A percentile compares a stretch with the other conserved stretches of the same genome.
phyloP scores from a whole-genome alignment of 2,113 vertebrate species.

The Naja naja region DNA sequence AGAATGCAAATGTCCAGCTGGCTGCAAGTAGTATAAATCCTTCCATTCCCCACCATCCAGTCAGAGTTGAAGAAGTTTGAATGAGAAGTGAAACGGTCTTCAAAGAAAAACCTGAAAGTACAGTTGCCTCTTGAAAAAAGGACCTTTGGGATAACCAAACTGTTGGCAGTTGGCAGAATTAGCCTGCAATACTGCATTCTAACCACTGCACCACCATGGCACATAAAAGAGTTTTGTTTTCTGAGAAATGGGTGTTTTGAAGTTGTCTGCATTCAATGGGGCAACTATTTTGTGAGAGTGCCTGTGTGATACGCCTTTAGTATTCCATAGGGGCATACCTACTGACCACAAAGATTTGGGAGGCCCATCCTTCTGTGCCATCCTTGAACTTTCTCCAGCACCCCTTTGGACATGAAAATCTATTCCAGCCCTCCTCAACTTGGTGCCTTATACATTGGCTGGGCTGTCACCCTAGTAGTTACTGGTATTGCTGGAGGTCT shows the following conservation, averaged over 20 bases:
- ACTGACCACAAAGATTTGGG: not conserved
- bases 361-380: not conserved
- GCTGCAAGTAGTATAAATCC: too few species aligned
- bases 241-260: not conserved
- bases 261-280: not conserved
- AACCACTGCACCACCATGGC: too few species aligned
- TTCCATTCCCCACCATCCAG: too few species aligned
- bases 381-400: not conserved
- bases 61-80: too few species aligned
- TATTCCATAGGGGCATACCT: not conserved
- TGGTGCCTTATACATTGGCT: not conserved
- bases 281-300: not conserved
- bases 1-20: too few species aligned
- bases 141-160: too few species aligned
- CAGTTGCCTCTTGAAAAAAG: too few species aligned
- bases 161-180: not conserved
- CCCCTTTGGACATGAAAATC: not conserved
- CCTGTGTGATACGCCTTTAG: not conserved
- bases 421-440: not conserved
- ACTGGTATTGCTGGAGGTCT: not conserved
- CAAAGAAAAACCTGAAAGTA: too few species aligned
- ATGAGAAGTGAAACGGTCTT: too few species aligned
- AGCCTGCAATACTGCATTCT: not conserved
- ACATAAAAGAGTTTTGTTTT: not conserved
- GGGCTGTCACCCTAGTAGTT: too few species aligned